Conservation (phyloP, 1,140 invertebrate genomes). For the Cydia amplana region DNA sequence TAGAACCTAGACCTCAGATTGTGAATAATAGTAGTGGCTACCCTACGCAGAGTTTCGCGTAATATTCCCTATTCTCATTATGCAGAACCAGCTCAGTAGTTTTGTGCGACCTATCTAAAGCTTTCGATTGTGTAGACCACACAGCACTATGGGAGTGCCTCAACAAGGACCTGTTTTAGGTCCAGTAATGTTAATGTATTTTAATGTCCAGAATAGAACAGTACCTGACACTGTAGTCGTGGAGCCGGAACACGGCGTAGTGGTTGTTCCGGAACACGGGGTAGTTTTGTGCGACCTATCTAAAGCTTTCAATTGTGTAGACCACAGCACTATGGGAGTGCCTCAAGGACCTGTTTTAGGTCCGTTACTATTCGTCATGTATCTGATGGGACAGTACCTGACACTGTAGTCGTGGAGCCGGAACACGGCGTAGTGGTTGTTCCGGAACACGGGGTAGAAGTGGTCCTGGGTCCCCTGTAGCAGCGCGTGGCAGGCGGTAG, state of each 20-base stretch:
- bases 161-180: neutral
- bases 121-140: neutral
- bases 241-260: too few relatives aligned
- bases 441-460: constrained; percentile 79
- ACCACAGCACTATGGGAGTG: neutral
- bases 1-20: too few relatives aligned
- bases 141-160: too few relatives aligned
- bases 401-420: constrained; percentile 40
- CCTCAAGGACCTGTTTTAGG: neutral
- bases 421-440: constrained; percentile 34
- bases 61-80: too few relatives aligned
- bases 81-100: too few relatives aligned
- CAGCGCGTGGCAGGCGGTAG: constrained; percentile 75
- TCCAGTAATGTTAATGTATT: neutral
- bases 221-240: constrained; percentile 49
- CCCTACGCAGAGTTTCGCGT: too few relatives aligned
- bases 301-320: too few relatives aligned
- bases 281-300: too few relatives aligned
- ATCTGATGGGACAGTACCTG: constrained; percentile 38
- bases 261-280: neutral
- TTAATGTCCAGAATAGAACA: neutral
- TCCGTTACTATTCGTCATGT: neutral
- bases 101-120: too few relatives aligned
- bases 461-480: constrained; percentile 71
- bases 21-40: too few relatives aligned